Evolutionary conservation across 2,888 invertebrate genomes (phyloP).

Genomic region (Pachycephus smyrnensis): DNA sequence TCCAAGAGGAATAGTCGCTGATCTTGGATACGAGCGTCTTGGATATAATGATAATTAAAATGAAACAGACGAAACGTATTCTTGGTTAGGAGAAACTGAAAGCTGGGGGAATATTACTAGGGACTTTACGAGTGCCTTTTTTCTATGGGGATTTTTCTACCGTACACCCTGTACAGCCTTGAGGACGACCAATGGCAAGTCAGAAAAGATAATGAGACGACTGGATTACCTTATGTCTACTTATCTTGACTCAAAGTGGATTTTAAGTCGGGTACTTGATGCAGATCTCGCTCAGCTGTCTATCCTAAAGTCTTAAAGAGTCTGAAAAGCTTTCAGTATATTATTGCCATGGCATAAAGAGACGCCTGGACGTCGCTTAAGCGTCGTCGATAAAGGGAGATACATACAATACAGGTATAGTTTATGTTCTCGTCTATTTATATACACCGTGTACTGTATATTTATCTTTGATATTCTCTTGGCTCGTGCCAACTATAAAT

Average conservation of each 20-base stretch:
- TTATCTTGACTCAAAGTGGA: not conserved
- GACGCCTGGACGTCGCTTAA: not conserved
- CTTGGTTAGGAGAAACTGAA: not conserved
- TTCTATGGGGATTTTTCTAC: not conserved
- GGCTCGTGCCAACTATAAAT: not conserved
- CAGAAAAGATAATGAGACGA: not conserved
- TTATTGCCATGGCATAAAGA: not conserved
- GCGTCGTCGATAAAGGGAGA: not conserved
- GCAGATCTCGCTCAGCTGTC: conserved; percentile 2
- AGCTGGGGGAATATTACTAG: not conserved
- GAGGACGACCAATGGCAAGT: not conserved
- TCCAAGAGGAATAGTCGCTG: not conserved
- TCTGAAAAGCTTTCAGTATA: not conserved
- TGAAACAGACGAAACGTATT: not conserved
- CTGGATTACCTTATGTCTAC: not conserved
- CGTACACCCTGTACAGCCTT: not conserved
- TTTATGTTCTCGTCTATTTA: not conserved
- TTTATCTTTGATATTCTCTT: not conserved
- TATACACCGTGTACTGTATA: not conserved
- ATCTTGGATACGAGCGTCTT: not conserved
- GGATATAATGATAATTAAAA: not conserved
- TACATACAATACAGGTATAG: not conserved
- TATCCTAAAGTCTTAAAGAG: not conserved
- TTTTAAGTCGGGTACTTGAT: not conserved
- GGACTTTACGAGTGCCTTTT: not conserved